These are phyloP conservation scores for Hyperoplus immaculatus DNA, from an alignment of 2,797 vertebrate genomes.

Conservation along the genomic window DNA sequence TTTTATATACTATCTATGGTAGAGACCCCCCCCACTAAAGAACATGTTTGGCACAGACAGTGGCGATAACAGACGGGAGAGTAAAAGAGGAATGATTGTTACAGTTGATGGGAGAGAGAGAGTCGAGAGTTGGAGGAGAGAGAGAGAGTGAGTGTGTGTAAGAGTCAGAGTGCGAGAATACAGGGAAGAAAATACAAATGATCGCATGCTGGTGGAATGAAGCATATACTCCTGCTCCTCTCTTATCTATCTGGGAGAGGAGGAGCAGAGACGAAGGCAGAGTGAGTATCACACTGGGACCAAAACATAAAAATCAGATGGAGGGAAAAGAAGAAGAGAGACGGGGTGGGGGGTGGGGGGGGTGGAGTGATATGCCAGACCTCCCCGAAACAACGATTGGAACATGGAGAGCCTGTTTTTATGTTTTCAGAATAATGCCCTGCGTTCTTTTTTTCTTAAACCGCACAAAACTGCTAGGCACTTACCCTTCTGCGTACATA, in stretches of 20 bases:
- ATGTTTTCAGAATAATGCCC: constrained; percentile 82
- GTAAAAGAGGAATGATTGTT: constrained; percentile 48
- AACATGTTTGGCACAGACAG: constrained; percentile 51
- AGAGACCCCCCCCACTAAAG: not conserved
- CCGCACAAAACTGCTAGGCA: constrained; percentile 74
- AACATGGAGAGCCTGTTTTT: constrained; percentile 74
- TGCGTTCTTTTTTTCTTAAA: constrained; percentile 72
- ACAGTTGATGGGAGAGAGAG: constrained; percentile 19
- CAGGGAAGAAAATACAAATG: constrained; percentile 51
- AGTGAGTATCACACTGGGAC: constrained; percentile 61
- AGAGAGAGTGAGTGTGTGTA: not conserved
- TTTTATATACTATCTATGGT: too few species aligned
- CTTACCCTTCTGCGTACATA: constrained; percentile 24
- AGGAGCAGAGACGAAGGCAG: constrained; percentile 52
- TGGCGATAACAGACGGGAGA: constrained; percentile 34
- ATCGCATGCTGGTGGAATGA: constrained; percentile 70
- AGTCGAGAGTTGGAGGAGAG: not conserved
- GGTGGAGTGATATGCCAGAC: constrained; percentile 19
- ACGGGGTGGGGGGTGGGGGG: not conserved
- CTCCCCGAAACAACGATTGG: constrained; percentile 56
- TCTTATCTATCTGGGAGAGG: constrained; percentile 64
- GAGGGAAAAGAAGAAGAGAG: constrained; percentile 40
- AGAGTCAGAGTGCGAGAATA: not conserved
- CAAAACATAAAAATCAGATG: constrained; percentile 67
- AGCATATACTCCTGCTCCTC: constrained; percentile 50